A percentile compares a stretch with the other conserved stretches of the same genome.
Conservation (phyloP, 1,140 invertebrate species). For the Stegodyphus dumicola region DNA sequence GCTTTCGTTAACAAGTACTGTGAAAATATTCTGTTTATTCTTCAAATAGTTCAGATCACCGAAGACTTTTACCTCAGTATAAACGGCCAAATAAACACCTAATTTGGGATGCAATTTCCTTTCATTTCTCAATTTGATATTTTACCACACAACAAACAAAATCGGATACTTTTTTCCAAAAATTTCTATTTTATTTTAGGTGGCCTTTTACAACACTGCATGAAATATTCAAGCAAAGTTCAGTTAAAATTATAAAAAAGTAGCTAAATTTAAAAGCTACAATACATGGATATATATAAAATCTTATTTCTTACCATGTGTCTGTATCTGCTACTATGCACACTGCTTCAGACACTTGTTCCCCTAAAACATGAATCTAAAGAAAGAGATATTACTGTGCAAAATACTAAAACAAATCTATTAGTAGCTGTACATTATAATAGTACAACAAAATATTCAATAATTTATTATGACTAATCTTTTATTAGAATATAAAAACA, state of each 20-base stretch:
- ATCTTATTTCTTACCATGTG: constrained; percentile 78
- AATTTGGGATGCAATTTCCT: too few species aligned
- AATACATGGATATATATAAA: constrained; percentile 3
- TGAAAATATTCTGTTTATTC: too few species aligned
- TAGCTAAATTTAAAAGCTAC: not conserved
- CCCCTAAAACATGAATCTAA: constrained; percentile 72
- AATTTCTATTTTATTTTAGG: too few species aligned
- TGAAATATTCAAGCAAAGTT: not conserved
- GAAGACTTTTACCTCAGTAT: too few species aligned
- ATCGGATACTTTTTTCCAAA: not conserved
- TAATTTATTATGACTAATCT: too few species aligned
- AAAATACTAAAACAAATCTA: too few species aligned
- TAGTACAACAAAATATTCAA: too few species aligned
- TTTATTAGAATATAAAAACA: too few species aligned
- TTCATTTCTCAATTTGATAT: not conserved
- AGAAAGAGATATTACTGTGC: not conserved
- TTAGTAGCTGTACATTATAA: too few species aligned
- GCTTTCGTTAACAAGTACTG: too few species aligned
- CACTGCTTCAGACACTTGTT: constrained; percentile 80
- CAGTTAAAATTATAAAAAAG: not conserved
- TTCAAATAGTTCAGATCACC: too few species aligned
- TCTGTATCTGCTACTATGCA: constrained; percentile 87
- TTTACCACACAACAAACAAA: not conserved
- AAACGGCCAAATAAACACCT: too few species aligned
- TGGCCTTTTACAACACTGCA: not conserved